phyloP scores from a whole-genome alignment of 2,113 vertebrate genomes.

The Microcebus tavaratra region DNA sequence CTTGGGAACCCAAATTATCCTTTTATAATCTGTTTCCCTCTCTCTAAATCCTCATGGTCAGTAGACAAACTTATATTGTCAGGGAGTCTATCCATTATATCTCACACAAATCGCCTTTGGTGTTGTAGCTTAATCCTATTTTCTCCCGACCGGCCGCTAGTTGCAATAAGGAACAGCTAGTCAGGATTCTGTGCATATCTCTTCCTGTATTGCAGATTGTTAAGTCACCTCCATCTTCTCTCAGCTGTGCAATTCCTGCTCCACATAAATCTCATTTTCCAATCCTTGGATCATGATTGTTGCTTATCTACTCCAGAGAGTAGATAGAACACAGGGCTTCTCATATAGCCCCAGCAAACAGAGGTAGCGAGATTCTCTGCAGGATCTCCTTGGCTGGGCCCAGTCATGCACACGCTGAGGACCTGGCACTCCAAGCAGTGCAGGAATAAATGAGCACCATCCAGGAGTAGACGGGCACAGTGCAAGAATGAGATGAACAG shows the following conservation, averaged over 20 bases:
- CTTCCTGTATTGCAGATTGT: neutral
- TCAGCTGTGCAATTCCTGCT: neutral
- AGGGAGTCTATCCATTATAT: neutral
- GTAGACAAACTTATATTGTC: neutral
- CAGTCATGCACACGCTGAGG: neutral
- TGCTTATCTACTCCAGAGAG: neutral
- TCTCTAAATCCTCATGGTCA: neutral
- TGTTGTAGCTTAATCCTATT: neutral
- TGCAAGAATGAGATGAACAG: neutral
- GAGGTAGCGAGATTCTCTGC: neutral
- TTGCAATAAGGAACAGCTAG: neutral
- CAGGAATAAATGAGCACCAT: neutral
- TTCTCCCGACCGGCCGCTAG: neutral
- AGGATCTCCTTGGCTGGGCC: neutral
- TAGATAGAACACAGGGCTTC: neutral
- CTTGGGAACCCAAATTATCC: neutral
- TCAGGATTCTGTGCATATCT: neutral
- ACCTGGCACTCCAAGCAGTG: too few species aligned
- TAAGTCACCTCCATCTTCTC: neutral
- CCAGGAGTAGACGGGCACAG: neutral
- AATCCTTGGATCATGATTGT: neutral
- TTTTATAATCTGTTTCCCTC: neutral
- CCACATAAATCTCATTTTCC: neutral
- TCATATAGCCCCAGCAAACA: neutral
- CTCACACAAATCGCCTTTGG: neutral